These are phyloP conservation scores for Trinectes maculatus DNA, from an alignment of 2,113 vertebrate species.

Conservation along the genomic window DNA sequence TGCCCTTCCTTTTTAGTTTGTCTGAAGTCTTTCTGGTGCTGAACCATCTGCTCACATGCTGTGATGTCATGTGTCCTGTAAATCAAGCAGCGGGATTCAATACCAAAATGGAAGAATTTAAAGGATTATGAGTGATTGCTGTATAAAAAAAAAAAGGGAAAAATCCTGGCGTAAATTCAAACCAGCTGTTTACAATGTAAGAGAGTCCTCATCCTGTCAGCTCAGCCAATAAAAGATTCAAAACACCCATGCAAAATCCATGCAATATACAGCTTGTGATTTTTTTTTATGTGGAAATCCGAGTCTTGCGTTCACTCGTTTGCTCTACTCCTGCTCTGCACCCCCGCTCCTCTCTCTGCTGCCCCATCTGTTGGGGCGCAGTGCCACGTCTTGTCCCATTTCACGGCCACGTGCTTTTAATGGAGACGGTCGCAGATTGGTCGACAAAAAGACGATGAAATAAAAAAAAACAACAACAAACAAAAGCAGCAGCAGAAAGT, in stretches of 20 bases:
- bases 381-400: conserved; percentile 48
- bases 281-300: too few relatives aligned
- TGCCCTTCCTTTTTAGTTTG: conserved; percentile 47
- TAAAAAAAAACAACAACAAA: not conserved
- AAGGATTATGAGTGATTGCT: conserved; percentile 32
- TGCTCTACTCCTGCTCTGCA: not conserved
- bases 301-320: too few relatives aligned
- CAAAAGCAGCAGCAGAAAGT: not conserved
- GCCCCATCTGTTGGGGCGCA: conserved; percentile 43
- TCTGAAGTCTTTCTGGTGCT: conserved; percentile 60
- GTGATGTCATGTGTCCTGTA: conserved; percentile 47
- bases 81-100: conserved; percentile 49
- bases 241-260: not conserved
- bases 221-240: not conserved
- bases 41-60: conserved; percentile 61
- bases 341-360: not conserved
- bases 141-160: conserved; percentile 27
- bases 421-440: conserved; percentile 5
- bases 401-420: conserved; percentile 45
- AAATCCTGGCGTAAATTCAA: conserved; percentile 6
- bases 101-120: conserved; percentile 28
- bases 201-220: not conserved
- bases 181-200: conserved; percentile 13
- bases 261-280: too few relatives aligned
- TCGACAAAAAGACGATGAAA: not conserved